Evolutionary conservation across 2,113 vertebrate genomes (phyloP).

Genomic region (Nanorana parkeri): DNA sequence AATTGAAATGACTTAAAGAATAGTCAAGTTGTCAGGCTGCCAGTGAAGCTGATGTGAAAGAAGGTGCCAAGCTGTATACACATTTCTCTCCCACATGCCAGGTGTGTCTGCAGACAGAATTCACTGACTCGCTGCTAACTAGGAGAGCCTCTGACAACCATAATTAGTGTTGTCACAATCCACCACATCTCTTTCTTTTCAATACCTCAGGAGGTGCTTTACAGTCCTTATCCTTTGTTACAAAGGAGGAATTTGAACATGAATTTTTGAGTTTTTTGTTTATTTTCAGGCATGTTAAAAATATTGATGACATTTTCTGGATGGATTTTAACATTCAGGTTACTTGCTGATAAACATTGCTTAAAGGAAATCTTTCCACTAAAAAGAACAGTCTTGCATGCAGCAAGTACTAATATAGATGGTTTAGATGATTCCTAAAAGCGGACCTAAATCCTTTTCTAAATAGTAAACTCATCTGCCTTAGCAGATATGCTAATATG

Average conservation of each 20-base stretch:
- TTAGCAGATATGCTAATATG: too few relatives aligned
- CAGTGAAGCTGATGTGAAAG: not conserved
- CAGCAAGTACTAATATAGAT: too few relatives aligned
- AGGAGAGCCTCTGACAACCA: conserved; percentile 25
- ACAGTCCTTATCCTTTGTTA: conserved; percentile 5
- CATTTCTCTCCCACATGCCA: conserved; percentile 13
- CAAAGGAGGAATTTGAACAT: not conserved
- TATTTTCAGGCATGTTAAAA: too few relatives aligned
- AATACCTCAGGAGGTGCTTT: conserved; percentile 29
- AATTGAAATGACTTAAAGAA: not conserved
- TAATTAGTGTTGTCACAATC: conserved; percentile 28
- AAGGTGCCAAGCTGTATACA: conserved; percentile 11
- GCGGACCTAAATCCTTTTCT: too few relatives aligned
- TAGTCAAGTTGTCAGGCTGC: not conserved
- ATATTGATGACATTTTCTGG: too few relatives aligned
- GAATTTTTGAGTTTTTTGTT: too few relatives aligned
- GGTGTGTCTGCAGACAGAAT: conserved; percentile 46
- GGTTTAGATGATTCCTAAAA: too few relatives aligned
- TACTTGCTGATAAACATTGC: too few relatives aligned
- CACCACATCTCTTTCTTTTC: not conserved
- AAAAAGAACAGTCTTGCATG: too few relatives aligned
- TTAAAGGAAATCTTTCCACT: too few relatives aligned
- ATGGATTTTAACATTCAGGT: too few relatives aligned
- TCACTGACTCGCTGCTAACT: conserved; percentile 24
- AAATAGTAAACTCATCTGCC: too few relatives aligned